These are phyloP conservation scores for Torymus texanus DNA, from an alignment of 2,888 invertebrate genomes.

Conservation along the genomic window DNA sequence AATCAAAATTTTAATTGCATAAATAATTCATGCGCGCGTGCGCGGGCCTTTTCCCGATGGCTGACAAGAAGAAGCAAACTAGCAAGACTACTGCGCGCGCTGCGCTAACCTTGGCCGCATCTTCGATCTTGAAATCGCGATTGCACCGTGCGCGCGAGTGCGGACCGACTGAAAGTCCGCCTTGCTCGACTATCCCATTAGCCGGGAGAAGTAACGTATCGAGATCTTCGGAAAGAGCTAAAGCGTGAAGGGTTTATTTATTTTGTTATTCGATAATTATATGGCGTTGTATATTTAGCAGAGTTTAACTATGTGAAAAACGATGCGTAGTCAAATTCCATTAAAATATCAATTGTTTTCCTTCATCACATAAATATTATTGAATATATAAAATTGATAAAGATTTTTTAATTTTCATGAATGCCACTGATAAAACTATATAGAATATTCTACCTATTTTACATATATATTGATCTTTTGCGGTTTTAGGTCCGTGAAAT, in stretches of 20 bases:
- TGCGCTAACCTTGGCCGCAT: slow-evolving; percentile 44
- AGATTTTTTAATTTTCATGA: too few relatives aligned
- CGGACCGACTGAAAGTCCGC: slow-evolving; percentile 37
- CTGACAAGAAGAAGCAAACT: slow-evolving; percentile 30
- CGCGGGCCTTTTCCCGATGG: slow-evolving; percentile 22
- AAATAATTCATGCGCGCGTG: slow-evolving; percentile 46
- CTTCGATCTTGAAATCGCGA: slow-evolving; percentile 41
- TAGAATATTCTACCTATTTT: too few relatives aligned
- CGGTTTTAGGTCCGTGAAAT: too few relatives aligned
- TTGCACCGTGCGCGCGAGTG: slow-evolving; percentile 10
- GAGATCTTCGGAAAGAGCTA: neutral
- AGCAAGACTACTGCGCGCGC: slow-evolving; percentile 4
- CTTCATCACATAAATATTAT: too few relatives aligned
- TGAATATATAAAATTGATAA: too few relatives aligned
- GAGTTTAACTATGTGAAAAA: too few relatives aligned
- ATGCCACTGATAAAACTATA: too few relatives aligned
- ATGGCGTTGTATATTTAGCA: too few relatives aligned
- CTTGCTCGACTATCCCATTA: slow-evolving; percentile 12
- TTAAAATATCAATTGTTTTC: too few relatives aligned
- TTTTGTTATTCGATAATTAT: too few relatives aligned
- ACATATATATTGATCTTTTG: too few relatives aligned
- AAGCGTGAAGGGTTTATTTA: neutral
- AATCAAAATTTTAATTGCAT: slow-evolving; percentile 54
- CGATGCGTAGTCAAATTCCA: too few relatives aligned
- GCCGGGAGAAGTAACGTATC: neutral